These are phyloP conservation scores for Tupaia tana DNA, from an alignment of 2,113 vertebrate genomes.

Conservation along the genomic window DNA sequence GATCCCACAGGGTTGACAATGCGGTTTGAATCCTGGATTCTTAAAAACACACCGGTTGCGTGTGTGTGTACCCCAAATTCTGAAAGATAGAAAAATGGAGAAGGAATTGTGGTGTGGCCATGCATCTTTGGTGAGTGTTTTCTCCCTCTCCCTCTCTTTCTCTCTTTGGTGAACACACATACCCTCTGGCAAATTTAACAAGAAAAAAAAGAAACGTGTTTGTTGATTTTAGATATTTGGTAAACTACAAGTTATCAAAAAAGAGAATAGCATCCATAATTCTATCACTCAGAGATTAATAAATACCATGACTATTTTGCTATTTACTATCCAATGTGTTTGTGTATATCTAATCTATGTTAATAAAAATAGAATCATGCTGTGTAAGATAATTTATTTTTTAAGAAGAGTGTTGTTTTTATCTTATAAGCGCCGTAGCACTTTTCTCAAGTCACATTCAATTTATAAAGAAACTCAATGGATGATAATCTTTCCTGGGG, in stretches of 20 bases:
- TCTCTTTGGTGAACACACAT: no score
- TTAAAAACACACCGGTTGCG: no score
- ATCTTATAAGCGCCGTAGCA: background rate
- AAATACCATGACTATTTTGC: background rate
- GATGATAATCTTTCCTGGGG: slow-evolving; percentile 12
- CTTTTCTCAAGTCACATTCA: slow-evolving; percentile 2
- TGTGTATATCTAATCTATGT: background rate
- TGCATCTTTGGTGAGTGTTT: no score
- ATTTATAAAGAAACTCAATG: slow-evolving; percentile 12
- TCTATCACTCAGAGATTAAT: slow-evolving; percentile 9
- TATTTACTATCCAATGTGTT: slow-evolving; percentile 25
- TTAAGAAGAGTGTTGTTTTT: background rate
- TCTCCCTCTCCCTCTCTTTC: no score
- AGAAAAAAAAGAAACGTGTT: background rate
- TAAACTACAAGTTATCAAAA: background rate
- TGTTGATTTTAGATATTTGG: slow-evolving; percentile 7
- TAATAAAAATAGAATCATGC: slow-evolving; percentile 53
- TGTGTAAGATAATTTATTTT: background rate
- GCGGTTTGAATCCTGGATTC: no score
- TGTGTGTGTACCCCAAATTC: no score
- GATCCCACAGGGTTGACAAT: no score
- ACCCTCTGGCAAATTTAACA: no score
- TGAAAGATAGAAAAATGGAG: no score
- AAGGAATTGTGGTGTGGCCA: no score
- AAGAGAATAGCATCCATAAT: background rate